Evolutionary conservation across 2,888 invertebrate species (phyloP), one percentile per base, ranked within the genome.

Genomic region (Meloe dianella): DNA sequence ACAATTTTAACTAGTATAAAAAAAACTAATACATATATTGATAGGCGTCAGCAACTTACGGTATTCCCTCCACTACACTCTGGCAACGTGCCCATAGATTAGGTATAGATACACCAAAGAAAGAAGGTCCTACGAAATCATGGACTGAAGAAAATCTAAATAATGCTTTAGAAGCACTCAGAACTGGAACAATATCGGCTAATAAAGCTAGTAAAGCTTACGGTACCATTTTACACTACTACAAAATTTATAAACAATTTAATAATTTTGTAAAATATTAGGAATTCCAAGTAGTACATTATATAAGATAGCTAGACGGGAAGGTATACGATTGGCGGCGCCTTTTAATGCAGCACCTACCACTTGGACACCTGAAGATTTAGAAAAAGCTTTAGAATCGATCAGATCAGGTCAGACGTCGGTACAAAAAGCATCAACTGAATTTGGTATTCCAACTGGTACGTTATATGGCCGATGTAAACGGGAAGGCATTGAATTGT

Each of bases 161-260:
- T 74, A 92, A 88, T 65, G 95, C 95, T 0, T 85, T 95, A 72
- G 92, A 92, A 77, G 95, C 95, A 9, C 83, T 95, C 32, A 85
- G 95, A 61, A 92, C 92, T 14, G 95, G 95, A 10, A 91, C 92
- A 66, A 93, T 95, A 78, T 95, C 95, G 14, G 95, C 95, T 24
- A 95, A 95, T 81, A 95, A 95, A 85, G 95, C 95, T 63, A 95
- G 95, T 79, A 95, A 95, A 84, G 94, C 94, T 60, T 94, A 92
- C 79, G 94, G 90, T 89, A 75, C 10, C 24, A 14, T 9, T 4
- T 24, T 2, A 41, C 1, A 20, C 4, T 47, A 20, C 8, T 10
- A 1, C 8, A 47, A 8, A 20, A 20, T 20, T 20, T 29, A 60
- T n/a, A 17, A 58, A 61, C 7, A 12, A 51, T 64, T 38, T 27